phyloP scores from a whole-genome alignment of 2,888 invertebrate species.

The Sarcophaga carnaria region DNA sequence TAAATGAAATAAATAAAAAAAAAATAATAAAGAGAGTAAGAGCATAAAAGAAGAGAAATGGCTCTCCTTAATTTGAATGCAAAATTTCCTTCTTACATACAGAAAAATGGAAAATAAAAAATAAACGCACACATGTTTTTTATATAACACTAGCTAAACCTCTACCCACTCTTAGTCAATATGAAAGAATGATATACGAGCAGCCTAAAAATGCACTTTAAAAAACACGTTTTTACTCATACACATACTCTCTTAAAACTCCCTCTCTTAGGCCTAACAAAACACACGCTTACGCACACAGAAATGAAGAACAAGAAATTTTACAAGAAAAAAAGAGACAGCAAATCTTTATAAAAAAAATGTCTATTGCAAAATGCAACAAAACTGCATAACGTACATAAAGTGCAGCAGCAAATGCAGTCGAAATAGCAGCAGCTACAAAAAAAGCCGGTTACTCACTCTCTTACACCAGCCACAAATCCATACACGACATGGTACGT shows the following conservation, averaged over 20 bases:
- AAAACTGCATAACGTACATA: constrained; percentile 59
- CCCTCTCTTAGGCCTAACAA: constrained; percentile 35
- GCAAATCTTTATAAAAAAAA: constrained; percentile 68
- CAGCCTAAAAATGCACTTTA: constrained; percentile 13
- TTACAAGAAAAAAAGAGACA: constrained; percentile 77
- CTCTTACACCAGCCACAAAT: constrained; percentile 20
- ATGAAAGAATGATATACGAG: constrained; percentile 15
- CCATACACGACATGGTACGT: neutral
- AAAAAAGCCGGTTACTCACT: constrained; percentile 62
- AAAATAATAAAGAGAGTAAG: constrained; percentile 20
- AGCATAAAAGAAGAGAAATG: constrained; percentile 65
- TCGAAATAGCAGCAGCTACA: constrained; percentile 3
- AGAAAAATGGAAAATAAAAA: neutral
- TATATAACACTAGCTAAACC: constrained; percentile 39
- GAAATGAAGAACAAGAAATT: constrained; percentile 5
- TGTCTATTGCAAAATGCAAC: constrained; percentile 75
- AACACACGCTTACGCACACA: constrained; percentile 13
- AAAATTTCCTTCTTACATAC: constrained; percentile 11
- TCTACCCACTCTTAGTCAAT: constrained; percentile 41
- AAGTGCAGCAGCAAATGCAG: constrained; percentile 35
- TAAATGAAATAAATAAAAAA: neutral
- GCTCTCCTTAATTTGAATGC: constrained; percentile 31
- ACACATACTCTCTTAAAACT: constrained; percentile 14
- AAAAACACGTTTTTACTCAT: constrained; percentile 1
- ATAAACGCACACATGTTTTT: constrained; percentile 9